A percentile compares a stretch with the other conserved stretches of the same genome.
These are phyloP conservation scores for Notarius quadriscutis DNA, from an alignment of 2,113 vertebrate genomes.

Conservation along the genomic window DNA sequence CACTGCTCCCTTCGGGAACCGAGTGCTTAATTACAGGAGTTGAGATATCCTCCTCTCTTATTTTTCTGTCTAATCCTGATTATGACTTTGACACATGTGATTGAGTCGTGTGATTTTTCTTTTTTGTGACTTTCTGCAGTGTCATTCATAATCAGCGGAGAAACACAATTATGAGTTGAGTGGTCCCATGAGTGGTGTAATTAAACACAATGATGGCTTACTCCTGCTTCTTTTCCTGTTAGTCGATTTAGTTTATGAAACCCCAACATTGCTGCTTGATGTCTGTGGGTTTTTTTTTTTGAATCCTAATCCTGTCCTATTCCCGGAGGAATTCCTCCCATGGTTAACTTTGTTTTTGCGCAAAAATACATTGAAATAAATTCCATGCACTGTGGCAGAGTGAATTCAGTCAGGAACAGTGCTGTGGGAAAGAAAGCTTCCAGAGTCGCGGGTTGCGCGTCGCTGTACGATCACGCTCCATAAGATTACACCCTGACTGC, in stretches of 20 bases:
- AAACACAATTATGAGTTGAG: conserved; percentile 33
- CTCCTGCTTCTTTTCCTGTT: background rate
- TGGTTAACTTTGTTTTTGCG: background rate
- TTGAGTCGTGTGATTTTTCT: conserved; percentile 30
- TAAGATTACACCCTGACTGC: background rate
- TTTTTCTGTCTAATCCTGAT: conserved; percentile 30
- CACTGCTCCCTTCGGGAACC: background rate
- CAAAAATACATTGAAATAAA: background rate
- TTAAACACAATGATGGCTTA: conserved; percentile 42
- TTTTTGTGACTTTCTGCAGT: conserved; percentile 19
- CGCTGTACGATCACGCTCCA: background rate
- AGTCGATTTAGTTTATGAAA: too few relatives aligned
- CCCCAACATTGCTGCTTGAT: background rate
- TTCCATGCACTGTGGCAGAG: background rate
- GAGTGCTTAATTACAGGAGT: conserved; percentile 29
- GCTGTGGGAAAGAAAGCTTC: background rate
- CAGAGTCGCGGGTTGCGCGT: background rate
- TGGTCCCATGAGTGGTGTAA: conserved; percentile 31
- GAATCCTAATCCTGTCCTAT: background rate
- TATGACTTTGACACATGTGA: conserved; percentile 36
- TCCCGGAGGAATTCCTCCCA: background rate
- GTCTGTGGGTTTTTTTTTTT: background rate
- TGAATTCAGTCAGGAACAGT: background rate
- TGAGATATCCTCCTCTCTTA: conserved; percentile 18
- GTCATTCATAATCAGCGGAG: conserved; percentile 35